Evolutionary conservation across 2,888 invertebrate species (phyloP).

Genomic region (Apoda limacodes): DNA sequence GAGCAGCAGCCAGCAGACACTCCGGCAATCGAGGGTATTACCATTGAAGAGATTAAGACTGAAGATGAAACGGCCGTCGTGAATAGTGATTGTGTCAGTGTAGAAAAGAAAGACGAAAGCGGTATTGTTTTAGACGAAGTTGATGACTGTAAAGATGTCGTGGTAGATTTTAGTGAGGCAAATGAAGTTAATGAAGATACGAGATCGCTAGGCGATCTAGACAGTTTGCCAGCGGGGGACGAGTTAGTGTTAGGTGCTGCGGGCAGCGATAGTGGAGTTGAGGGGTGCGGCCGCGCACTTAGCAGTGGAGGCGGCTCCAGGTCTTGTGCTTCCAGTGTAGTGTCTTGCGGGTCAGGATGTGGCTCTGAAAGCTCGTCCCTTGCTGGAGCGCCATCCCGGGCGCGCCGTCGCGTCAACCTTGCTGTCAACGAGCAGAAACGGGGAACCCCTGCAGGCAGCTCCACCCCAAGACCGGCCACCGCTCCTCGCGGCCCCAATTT

Average conservation of each 20-base stretch:
- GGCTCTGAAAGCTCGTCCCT: slow-evolving; percentile 85
- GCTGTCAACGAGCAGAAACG: slow-evolving; percentile 65
- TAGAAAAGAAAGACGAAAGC: slow-evolving; percentile 34
- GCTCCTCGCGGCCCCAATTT: slow-evolving; percentile 60
- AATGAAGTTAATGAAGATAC: slow-evolving; percentile 52
- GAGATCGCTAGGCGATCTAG: slow-evolving; percentile 51
- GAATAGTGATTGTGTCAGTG: slow-evolving; percentile 27
- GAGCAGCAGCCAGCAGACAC: slow-evolving; percentile 27
- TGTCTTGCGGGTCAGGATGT: slow-evolving; percentile 82
- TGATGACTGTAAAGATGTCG: slow-evolving; percentile 34
- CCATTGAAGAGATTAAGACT: slow-evolving; percentile 23
- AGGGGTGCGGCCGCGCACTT: slow-evolving; percentile 77
- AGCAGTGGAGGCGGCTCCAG: slow-evolving; percentile 76
- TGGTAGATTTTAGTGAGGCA: slow-evolving; percentile 37
- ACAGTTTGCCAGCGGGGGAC: slow-evolving; percentile 55
- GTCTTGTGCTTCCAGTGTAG: slow-evolving; percentile 82
- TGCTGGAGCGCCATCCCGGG: slow-evolving; percentile 61
- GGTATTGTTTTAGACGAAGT: slow-evolving; percentile 31
- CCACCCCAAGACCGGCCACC: slow-evolving; percentile 62
- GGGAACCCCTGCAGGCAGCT: slow-evolving; percentile 61
- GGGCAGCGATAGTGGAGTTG: slow-evolving; percentile 86
- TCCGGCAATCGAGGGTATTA: slow-evolving; percentile 28
- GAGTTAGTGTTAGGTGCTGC: slow-evolving; percentile 63
- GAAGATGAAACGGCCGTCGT: slow-evolving; percentile 26
- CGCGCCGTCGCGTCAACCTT: slow-evolving; percentile 70